phyloP scores from a whole-genome alignment of 2,888 invertebrate genomes.

The Belgica antarctica region DNA sequence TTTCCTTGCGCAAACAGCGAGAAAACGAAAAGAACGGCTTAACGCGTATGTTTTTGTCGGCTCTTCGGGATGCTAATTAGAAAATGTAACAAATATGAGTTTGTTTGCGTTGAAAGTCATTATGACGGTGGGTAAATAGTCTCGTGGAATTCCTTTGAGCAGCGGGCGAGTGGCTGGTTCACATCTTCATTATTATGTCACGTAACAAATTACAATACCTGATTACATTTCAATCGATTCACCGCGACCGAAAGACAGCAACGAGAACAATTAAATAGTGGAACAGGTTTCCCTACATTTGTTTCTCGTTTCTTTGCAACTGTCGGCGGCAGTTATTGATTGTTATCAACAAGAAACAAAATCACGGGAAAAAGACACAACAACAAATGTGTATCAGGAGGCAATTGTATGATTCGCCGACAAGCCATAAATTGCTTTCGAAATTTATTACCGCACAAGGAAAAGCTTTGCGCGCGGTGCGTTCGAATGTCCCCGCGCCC shows the following conservation, averaged over 20 bases:
- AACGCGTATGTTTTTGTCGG: not conserved
- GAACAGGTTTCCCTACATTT: conserved; percentile 35
- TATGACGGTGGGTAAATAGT: conserved; percentile 16
- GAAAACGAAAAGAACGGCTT: not conserved
- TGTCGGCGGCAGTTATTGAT: conserved; percentile 32
- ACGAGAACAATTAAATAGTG: conserved; percentile 6
- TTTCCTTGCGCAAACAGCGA: conserved; percentile 22
- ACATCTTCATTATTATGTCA: conserved; percentile 28
- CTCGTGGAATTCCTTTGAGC: conserved; percentile 1
- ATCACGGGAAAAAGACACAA: conserved; percentile 41
- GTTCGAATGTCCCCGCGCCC: not conserved
- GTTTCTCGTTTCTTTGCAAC: conserved; percentile 30
- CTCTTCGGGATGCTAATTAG: conserved; percentile 38
- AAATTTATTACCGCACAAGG: conserved; percentile 12
- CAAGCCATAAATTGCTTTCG: conserved; percentile 32
- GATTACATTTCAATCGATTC: conserved; percentile 4
- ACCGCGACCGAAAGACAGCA: not conserved
- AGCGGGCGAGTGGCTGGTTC: not conserved
- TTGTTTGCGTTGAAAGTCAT: conserved; percentile 1
- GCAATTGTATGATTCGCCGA: conserved; percentile 41
- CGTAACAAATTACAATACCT: not conserved
- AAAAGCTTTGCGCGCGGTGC: not conserved
- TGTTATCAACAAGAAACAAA: conserved; percentile 36
- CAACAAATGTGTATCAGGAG: conserved; percentile 27
- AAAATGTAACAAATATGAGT: conserved; percentile 37